These are phyloP conservation scores for Xestia xanthographa DNA, from an alignment of 2,888 invertebrate species.

Conservation along the genomic window DNA sequence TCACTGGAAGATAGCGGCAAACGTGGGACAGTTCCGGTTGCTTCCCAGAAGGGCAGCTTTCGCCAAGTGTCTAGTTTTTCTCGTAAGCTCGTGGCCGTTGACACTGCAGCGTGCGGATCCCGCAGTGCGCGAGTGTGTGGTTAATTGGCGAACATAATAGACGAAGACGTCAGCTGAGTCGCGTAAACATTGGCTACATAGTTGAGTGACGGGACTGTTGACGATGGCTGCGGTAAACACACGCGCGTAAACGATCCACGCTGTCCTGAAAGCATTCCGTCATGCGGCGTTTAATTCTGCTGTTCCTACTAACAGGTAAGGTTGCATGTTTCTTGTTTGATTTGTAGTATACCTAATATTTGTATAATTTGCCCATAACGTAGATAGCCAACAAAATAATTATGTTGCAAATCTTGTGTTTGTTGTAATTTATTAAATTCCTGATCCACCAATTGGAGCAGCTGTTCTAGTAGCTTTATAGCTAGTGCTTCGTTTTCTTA, in stretches of 20 bases:
- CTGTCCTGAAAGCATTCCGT: slow-evolving; percentile 74
- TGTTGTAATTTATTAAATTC: background rate
- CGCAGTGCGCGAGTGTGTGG: slow-evolving; percentile 90
- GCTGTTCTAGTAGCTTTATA: background rate
- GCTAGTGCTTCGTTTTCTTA: slow-evolving; percentile 18
- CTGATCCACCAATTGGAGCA: slow-evolving; percentile 11
- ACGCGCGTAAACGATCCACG: slow-evolving; percentile 75
- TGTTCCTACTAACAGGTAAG: slow-evolving; percentile 87
- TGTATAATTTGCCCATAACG: background rate
- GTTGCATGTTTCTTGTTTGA: slow-evolving; percentile 49
- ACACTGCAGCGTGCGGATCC: slow-evolving; percentile 89
- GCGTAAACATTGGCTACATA: slow-evolving; percentile 85
- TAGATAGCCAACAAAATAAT: slow-evolving; percentile 3
- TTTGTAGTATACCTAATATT: background rate
- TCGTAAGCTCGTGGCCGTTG: slow-evolving; percentile 88
- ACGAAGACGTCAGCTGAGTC: slow-evolving; percentile 87
- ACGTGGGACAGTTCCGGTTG: slow-evolving; percentile 68
- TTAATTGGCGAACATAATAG: slow-evolving; percentile 86
- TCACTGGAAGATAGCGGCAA: slow-evolving; percentile 64
- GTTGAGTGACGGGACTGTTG: slow-evolving; percentile 78
- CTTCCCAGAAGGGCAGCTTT: slow-evolving; percentile 80
- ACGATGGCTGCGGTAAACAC: slow-evolving; percentile 80
- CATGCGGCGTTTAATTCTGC: slow-evolving; percentile 85
- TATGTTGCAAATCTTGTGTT: slow-evolving; percentile 2
- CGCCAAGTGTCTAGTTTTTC: slow-evolving; percentile 87